Percentiles rank a stretch among this genome's conserved stretches.
Conservation (phyloP, 1,140 invertebrate genomes). For the Cydia splendana region DNA sequence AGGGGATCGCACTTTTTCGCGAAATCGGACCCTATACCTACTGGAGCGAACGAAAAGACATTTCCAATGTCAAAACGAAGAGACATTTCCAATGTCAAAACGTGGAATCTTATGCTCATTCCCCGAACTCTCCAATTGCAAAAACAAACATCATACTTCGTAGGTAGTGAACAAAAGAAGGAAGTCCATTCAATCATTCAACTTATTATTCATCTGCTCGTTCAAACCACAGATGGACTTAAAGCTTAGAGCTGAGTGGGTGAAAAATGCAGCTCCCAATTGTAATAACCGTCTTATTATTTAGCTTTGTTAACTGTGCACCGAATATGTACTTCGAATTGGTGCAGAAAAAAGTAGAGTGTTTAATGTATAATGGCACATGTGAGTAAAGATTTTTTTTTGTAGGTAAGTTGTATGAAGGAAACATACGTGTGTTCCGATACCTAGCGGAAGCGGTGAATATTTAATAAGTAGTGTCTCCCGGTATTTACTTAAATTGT, state of each 20-base stretch:
- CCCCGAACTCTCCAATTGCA: too few species aligned
- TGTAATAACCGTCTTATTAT: slow-evolving; percentile 33
- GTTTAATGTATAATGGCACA: slow-evolving; percentile 55
- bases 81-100: too few species aligned
- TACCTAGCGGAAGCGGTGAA: too few species aligned
- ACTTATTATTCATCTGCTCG: not conserved
- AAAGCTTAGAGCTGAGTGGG: not conserved
- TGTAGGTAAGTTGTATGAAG: too few species aligned
- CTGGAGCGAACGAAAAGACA: too few species aligned
- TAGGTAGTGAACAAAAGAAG: not conserved
- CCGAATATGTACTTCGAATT: slow-evolving; percentile 52
- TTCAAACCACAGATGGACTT: not conserved
- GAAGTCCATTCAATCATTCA: not conserved
- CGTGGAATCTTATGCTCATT: too few species aligned
- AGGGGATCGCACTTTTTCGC: too few species aligned
- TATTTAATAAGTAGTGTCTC: too few species aligned
- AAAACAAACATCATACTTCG: not conserved
- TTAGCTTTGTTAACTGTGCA: slow-evolving; percentile 39
- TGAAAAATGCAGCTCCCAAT: not conserved
- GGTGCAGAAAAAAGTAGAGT: slow-evolving; percentile 46
- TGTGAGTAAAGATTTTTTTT: slow-evolving; percentile 50
- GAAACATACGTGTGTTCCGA: too few species aligned
- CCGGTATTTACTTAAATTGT: too few species aligned
- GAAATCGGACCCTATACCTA: too few species aligned
- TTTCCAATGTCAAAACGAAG: too few species aligned